These are phyloP conservation scores for Cryptocephalus moraei DNA, from an alignment of 2,888 invertebrate species.

Conservation along the genomic window DNA sequence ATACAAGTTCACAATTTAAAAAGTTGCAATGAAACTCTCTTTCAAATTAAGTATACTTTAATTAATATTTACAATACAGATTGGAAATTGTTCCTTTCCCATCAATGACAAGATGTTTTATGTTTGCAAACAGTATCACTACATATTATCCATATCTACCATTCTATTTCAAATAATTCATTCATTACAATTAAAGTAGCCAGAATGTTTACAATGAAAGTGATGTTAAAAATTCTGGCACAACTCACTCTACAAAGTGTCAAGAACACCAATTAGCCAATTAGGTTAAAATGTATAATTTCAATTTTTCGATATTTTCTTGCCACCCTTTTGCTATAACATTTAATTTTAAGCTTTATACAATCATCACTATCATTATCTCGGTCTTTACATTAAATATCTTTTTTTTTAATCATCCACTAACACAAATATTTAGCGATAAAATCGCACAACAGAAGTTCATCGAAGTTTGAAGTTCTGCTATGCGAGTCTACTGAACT, in stretches of 20 bases:
- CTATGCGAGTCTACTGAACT: conserved; percentile 20
- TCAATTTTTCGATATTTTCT: conserved; percentile 17
- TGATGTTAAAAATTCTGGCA: too few species aligned
- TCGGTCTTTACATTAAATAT: conserved; percentile 28
- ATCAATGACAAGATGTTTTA: conserved; percentile 13
- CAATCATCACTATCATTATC: conserved; percentile 10
- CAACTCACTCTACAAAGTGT: conserved; percentile 4
- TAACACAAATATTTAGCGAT: conserved; percentile 33
- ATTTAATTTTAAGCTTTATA: conserved; percentile 28
- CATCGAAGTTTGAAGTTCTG: conserved; percentile 2
- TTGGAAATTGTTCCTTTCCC: conserved; percentile 32
- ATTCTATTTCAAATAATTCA: conserved; percentile 21
- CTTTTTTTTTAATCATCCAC: conserved; percentile 30
- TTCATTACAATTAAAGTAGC: conserved; percentile 1
- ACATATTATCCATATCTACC: conserved; percentile 31
- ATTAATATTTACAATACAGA: conserved; percentile 26
- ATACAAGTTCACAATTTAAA: too few species aligned
- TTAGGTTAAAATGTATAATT: conserved; percentile 22
- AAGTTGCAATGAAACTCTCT: background rate
- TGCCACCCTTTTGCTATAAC: conserved; percentile 24
- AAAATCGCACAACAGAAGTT: conserved; percentile 11
- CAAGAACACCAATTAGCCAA: conserved; percentile 29
- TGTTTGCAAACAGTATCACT: conserved; percentile 23
- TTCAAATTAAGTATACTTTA: conserved; percentile 19
- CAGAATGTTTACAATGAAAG: too few species aligned